These are phyloP conservation scores for Phenacoccus solenopsis DNA, from an alignment of 1,140 invertebrate genomes.

Conservation along the genomic window DNA sequence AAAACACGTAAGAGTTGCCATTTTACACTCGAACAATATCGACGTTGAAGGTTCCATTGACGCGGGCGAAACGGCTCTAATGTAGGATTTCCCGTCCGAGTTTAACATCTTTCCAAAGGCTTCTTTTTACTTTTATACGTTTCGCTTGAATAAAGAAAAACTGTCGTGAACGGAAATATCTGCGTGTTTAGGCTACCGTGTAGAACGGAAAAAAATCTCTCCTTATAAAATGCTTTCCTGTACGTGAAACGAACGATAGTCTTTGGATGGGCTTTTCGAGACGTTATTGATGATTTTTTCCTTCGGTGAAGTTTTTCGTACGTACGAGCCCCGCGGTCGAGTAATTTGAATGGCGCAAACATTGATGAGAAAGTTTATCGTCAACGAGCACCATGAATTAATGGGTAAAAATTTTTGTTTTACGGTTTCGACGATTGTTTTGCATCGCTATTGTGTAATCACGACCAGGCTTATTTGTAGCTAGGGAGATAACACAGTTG, in stretches of 20 bases:
- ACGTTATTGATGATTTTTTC: neutral
- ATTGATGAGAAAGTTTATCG: neutral
- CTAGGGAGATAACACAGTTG: neutral
- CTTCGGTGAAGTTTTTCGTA: neutral
- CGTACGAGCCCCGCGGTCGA: neutral
- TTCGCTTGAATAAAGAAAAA: neutral
- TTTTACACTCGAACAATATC: neutral
- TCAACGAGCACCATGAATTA: neutral
- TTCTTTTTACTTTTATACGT: neutral
- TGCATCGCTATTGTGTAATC: neutral
- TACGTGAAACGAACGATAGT: too few species aligned
- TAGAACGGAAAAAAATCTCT: too few species aligned
- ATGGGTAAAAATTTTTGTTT: neutral
- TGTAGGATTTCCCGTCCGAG: neutral
- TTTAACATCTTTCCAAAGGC: neutral
- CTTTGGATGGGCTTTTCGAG: too few species aligned
- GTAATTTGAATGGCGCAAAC: neutral
- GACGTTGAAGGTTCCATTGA: neutral
- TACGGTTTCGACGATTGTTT: neutral
- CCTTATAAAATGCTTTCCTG: neutral
- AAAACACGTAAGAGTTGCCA: neutral
- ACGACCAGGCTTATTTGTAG: neutral
- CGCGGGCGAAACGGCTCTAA: neutral
- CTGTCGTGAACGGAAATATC: too few species aligned
- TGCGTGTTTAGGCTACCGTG: too few species aligned